phyloP scores from a whole-genome alignment of 2,797 vertebrate genomes.

The Coregonus suidteri region DNA sequence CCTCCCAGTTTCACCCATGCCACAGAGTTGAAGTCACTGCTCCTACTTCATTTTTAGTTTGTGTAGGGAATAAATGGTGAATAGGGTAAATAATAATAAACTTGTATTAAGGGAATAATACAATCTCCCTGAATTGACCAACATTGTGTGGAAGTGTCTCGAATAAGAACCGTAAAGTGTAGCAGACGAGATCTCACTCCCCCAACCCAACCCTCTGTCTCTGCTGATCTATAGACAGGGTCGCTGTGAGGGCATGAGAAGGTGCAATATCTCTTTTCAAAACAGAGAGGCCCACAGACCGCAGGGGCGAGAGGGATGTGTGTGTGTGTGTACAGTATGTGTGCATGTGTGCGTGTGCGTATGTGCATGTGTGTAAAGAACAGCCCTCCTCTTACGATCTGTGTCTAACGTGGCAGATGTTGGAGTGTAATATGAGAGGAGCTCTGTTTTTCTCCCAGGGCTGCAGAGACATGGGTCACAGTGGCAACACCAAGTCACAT shows the following conservation, averaged over 20 bases:
- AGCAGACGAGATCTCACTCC: background rate
- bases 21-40: background rate
- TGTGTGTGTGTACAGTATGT: background rate
- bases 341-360: background rate
- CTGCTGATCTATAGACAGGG: background rate
- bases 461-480: slow-evolving; percentile 42
- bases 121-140: background rate
- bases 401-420: slow-evolving; percentile 58
- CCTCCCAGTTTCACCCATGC: background rate
- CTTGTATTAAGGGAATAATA: background rate
- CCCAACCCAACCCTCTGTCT: background rate
- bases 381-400: slow-evolving; percentile 1
- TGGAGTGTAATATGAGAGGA: slow-evolving; percentile 55
- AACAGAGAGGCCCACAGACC: background rate
- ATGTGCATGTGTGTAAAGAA: slow-evolving; percentile 2
- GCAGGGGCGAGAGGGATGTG: slow-evolving; percentile 11
- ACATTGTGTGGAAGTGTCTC: background rate
- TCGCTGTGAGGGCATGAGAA: background rate
- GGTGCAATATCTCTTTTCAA: slow-evolving; percentile 9
- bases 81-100: background rate
- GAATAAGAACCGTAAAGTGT: background rate
- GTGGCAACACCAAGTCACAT: slow-evolving; percentile 56
- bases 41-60: background rate
- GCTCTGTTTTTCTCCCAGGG: slow-evolving; percentile 38
- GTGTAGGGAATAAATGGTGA: too few species aligned